These are phyloP conservation scores for Fringilla coelebs DNA, from an alignment of 2,797 vertebrate species.

Conservation along the genomic window DNA sequence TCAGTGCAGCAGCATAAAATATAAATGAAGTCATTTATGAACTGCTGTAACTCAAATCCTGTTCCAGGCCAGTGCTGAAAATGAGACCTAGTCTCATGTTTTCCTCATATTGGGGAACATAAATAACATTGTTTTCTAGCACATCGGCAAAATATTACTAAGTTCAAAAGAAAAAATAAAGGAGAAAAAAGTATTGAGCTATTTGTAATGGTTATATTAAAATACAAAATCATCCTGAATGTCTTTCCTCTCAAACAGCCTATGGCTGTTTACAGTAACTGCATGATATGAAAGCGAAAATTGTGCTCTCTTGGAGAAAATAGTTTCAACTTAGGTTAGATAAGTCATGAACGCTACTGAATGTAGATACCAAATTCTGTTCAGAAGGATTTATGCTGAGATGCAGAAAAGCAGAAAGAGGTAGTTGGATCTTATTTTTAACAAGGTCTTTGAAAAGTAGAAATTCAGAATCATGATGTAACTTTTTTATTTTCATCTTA, in stretches of 20 bases:
- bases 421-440: not conserved
- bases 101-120: not conserved
- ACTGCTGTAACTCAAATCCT: slow-evolving; percentile 40
- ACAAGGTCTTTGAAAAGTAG: not conserved
- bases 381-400: not conserved
- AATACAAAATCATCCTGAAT: slow-evolving; percentile 9
- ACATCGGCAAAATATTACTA: slow-evolving; percentile 19
- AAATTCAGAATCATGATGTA: not conserved
- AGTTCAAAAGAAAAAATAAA: not conserved
- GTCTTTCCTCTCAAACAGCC: not conserved
- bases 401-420: not conserved
- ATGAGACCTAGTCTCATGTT: slow-evolving; percentile 11
- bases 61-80: slow-evolving; percentile 31
- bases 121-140: slow-evolving; percentile 30
- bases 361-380: not conserved
- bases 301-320: not conserved
- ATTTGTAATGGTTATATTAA: not conserved
- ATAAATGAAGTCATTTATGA: slow-evolving; percentile 66
- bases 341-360: not conserved
- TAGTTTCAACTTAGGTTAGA: not conserved
- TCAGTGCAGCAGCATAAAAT: slow-evolving; percentile 36
- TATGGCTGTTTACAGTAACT: not conserved
- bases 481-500: not conserved
- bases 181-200: not conserved
- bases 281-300: not conserved